These are phyloP conservation scores for Urosaurus nigricauda DNA, from an alignment of 2,797 vertebrate species.

Conservation along the genomic window DNA sequence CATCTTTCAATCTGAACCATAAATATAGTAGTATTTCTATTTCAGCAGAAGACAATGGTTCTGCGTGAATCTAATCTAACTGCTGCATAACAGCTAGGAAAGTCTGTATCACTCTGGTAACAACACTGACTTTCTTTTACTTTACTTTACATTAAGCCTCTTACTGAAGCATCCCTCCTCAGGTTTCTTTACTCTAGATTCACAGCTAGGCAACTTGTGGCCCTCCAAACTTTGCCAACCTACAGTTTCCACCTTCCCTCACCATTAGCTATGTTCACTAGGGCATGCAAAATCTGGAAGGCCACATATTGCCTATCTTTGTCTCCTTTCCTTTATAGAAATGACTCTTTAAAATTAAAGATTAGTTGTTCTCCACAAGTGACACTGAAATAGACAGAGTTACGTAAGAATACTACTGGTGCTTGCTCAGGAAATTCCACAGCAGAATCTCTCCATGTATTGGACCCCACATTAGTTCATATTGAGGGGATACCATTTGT, in stretches of 20 bases:
- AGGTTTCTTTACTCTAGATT: neutral
- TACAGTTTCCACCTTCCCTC: too few relatives aligned
- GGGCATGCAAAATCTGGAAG: too few relatives aligned
- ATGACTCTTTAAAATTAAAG: neutral
- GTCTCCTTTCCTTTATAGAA: neutral
- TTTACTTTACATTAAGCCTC: neutral
- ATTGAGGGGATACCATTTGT: neutral
- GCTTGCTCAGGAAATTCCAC: neutral
- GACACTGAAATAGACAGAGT: neutral
- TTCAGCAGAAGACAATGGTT: neutral
- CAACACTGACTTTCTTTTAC: neutral
- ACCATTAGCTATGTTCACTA: too few relatives aligned
- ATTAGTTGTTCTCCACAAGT: neutral
- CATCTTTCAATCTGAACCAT: neutral
- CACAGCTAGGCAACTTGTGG: too few relatives aligned
- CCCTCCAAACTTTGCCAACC: too few relatives aligned
- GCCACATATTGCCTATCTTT: too few relatives aligned
- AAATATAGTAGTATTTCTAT: neutral
- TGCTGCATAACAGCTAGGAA: neutral
- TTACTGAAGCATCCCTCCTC: neutral
- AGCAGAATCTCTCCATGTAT: neutral
- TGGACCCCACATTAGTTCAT: neutral
- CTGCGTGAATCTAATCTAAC: neutral
- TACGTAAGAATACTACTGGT: neutral
- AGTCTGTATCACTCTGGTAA: neutral